Evolutionary conservation across 2,797 vertebrate genomes (phyloP).

Genomic region (Coendou prehensilis): DNA sequence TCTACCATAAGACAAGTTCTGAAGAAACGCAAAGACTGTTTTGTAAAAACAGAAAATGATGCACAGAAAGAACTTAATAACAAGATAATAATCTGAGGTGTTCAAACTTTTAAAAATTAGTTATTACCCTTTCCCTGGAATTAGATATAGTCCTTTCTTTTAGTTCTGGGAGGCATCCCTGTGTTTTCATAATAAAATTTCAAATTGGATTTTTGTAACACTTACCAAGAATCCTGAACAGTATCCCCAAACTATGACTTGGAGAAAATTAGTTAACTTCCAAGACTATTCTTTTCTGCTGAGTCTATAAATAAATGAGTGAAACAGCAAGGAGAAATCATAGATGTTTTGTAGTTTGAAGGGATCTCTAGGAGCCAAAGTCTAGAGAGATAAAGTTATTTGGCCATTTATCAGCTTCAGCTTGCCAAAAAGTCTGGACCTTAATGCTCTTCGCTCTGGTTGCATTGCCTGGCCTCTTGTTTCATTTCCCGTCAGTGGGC

Average conservation of each 20-base stretch:
- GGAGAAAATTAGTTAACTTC: constrained; percentile 66
- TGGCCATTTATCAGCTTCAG: constrained; percentile 61
- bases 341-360: constrained; percentile 75
- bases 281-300: constrained; percentile 33
- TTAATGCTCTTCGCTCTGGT: constrained; percentile 39
- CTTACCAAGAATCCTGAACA: constrained; percentile 49
- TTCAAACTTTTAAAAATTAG: not conserved
- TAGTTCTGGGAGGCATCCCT: not conserved
- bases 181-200: constrained; percentile 51
- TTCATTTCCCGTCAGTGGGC: constrained; percentile 67
- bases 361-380: constrained; percentile 68
- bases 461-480: constrained; percentile 63
- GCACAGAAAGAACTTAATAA: not conserved
- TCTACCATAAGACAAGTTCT: not conserved
- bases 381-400: constrained; percentile 77
- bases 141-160: constrained; percentile 23
- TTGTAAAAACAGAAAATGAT: not conserved
- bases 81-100: not conserved
- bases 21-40: not conserved
- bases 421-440: constrained; percentile 74
- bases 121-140: not conserved
- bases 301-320: constrained; percentile 74
- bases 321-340: constrained; percentile 70
- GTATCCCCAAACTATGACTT: constrained; percentile 30
- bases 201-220: constrained; percentile 28